Base-by-base conservation (phyloP, 2,888 invertebrate species). In the Lacanobia oleracea region DNA sequence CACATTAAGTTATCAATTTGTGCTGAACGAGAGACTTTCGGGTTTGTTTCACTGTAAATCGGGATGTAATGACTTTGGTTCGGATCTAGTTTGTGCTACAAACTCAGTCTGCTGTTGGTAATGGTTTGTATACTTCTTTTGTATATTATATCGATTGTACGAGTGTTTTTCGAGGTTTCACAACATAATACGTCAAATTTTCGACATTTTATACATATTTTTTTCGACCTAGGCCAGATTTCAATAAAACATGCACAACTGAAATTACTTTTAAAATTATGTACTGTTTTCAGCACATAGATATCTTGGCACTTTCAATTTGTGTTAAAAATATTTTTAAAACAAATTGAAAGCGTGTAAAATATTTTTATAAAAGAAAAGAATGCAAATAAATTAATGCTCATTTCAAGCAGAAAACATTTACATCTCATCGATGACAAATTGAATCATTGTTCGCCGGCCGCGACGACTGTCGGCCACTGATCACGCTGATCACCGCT, bases 1-100 rank as follows among this genome's bases (percentile, higher is more conserved):
- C 83, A 84, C 86, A 77, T 79, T 84, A 83, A 86, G 88, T 91
- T 92, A 93, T 92, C 92, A 92, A 91, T 92, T 92, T 92, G 89
- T 86, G 79, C 75, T 86, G 77, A 87, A 86, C 78, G 77, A 74
- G 73, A 75, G 78, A 83, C 81, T 81, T 82, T 79, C 12, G 51
- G 81, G 79, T 77, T 83, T 73, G 78, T 75, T 81, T 83, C 69
- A 75, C 79, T 84, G 77, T 82, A 66, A 66, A 83, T 75, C 59
- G 66, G 40, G 48, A 53, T 72, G 21, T 76, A 72, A 84, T 73
- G 72, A 79, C 37, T 67, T 73, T 71, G 65, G 62, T 53, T 73
- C 69, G 9, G 6, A 68, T 12, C 75, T 59, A 45, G 57, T 75
- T 76, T 60, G 63, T 81, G 54, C 18, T 56, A 53, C 37, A 16